Evolutionary conservation across 2,113 vertebrate species (phyloP).

Genomic region (Epinephelus lanceolatus): DNA sequence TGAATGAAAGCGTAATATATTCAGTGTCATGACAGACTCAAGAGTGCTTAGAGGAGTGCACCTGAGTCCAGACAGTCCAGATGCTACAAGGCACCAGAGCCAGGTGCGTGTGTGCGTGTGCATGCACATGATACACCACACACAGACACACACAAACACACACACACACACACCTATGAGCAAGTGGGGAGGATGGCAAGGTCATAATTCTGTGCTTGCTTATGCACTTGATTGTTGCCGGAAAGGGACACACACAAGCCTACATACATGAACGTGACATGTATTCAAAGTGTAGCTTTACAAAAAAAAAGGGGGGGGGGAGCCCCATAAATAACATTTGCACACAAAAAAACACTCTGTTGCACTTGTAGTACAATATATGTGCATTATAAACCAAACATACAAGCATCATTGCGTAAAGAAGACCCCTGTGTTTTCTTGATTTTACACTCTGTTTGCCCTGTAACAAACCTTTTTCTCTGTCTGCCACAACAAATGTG

Average conservation of each 20-base stretch:
- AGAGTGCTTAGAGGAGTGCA: constrained; percentile 32
- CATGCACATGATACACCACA: background rate
- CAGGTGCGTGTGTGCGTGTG: constrained; percentile 5
- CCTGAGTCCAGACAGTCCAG: constrained; percentile 49
- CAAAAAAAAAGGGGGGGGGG: background rate
- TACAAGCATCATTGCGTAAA: background rate
- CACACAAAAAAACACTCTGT: background rate
- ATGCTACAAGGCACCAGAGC: constrained; percentile 35
- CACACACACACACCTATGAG: background rate
- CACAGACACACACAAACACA: background rate
- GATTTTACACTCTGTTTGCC: background rate
- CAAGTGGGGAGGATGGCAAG: background rate
- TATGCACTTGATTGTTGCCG: background rate
- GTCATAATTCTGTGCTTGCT: background rate
- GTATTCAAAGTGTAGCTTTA: background rate
- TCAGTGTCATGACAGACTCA: constrained; percentile 27
- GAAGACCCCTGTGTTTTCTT: background rate
- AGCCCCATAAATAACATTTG: background rate
- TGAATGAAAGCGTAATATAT: constrained; percentile 29
- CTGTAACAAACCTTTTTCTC: background rate
- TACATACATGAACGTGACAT: background rate
- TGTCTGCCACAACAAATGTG: background rate
- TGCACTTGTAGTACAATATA: background rate
- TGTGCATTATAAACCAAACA: background rate
- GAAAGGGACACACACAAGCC: background rate